phyloP scores from a whole-genome alignment of 2,113 vertebrate species.

The Trematomus loennbergii region DNA sequence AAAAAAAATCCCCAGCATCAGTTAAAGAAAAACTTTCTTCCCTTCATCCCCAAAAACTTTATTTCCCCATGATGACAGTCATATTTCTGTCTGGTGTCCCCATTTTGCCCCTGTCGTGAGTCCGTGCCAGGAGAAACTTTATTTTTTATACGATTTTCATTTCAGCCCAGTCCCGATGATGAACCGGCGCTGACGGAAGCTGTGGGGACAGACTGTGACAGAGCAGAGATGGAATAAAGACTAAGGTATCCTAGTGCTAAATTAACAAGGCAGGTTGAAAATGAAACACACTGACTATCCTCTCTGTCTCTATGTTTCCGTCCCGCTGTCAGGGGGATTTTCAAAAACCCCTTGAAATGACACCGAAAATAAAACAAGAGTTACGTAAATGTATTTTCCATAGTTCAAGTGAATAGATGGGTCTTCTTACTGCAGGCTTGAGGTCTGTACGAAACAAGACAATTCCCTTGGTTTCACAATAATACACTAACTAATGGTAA shows the following conservation, averaged over 20 bases:
- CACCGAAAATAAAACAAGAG: conserved; percentile 8
- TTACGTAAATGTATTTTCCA: background rate
- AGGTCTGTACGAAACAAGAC: background rate
- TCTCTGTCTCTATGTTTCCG: background rate
- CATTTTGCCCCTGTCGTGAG: conserved; percentile 17
- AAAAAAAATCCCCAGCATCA: background rate
- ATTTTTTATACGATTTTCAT: conserved; percentile 25
- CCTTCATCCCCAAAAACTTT: conserved; percentile 8
- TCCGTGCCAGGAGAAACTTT: conserved; percentile 26
- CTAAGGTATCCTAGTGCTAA: conserved; percentile 21
- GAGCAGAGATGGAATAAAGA: conserved; percentile 31
- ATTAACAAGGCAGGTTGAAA: conserved; percentile 33
- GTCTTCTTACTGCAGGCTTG: background rate
- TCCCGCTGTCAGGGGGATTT: conserved; percentile 19
- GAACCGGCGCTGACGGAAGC: conserved; percentile 26
- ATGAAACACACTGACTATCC: conserved; percentile 10
- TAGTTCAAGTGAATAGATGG: background rate
- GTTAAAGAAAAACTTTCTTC: conserved; percentile 12
- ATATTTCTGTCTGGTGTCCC: conserved; percentile 41
- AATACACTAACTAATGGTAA: background rate
- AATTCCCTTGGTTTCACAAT: background rate
- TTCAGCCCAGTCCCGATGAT: conserved; percentile 26
- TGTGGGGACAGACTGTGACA: conserved; percentile 40
- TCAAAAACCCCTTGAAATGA: conserved; percentile 6
- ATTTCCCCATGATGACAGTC: conserved; percentile 16